Percentiles rank a stretch among this genome's conserved stretches.
These are phyloP conservation scores for Aricia artaxerxes DNA, from an alignment of 2,888 invertebrate species.

Conservation along the genomic window DNA sequence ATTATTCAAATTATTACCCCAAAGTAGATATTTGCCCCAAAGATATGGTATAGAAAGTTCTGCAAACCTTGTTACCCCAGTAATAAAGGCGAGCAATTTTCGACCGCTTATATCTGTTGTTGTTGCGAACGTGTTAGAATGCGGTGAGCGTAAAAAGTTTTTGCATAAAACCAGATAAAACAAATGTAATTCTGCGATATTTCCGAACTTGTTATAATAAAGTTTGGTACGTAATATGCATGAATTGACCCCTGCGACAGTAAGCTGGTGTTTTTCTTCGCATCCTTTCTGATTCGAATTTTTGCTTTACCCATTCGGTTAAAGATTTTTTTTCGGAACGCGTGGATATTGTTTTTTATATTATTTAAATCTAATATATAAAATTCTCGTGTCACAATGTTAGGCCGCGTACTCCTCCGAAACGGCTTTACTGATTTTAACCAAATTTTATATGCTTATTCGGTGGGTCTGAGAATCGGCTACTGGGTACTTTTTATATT, in stretches of 20 bases:
- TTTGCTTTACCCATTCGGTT: not conserved
- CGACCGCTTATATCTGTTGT: slow-evolving; percentile 52
- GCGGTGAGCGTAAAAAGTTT: slow-evolving; percentile 45
- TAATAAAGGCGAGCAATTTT: slow-evolving; percentile 53
- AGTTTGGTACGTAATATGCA: slow-evolving; percentile 23
- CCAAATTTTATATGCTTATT: too few relatives aligned
- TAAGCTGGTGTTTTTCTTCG: not conserved
- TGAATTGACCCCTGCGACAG: slow-evolving; percentile 1
- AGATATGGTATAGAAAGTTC: slow-evolving; percentile 48
- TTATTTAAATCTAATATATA: too few relatives aligned
- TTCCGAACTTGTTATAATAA: slow-evolving; percentile 38
- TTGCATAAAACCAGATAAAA: slow-evolving; percentile 48
- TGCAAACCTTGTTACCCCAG: slow-evolving; percentile 44
- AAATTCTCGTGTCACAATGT: too few relatives aligned
- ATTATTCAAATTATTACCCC: slow-evolving; percentile 46
- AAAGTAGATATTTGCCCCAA: slow-evolving; percentile 46
- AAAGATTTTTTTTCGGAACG: not conserved
- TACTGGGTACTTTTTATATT: too few relatives aligned
- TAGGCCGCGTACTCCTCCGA: too few relatives aligned
- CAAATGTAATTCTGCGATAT: slow-evolving; percentile 49
- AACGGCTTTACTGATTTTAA: too few relatives aligned
- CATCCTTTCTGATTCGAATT: not conserved
- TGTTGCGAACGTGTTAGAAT: slow-evolving; percentile 46
- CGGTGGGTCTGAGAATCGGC: too few relatives aligned
- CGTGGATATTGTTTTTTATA: not conserved